phyloP scores from a whole-genome alignment of 1,140 invertebrate genomes.

The Drosophila neocordata region DNA sequence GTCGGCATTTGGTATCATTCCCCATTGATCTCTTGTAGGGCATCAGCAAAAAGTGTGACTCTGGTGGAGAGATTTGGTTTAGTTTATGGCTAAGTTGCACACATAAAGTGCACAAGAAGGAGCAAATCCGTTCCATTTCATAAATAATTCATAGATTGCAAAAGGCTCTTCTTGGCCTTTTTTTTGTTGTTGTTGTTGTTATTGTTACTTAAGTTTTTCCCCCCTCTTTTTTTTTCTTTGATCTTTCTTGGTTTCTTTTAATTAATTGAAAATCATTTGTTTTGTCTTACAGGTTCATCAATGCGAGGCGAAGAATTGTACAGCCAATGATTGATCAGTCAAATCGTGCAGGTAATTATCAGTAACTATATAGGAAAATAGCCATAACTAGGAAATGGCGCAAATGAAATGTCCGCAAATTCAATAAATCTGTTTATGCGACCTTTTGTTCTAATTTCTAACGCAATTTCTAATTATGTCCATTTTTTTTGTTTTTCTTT shows the following conservation, averaged over 20 bases:
- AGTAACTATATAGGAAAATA: slow-evolving; percentile 48
- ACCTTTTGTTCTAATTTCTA: slow-evolving; percentile 29
- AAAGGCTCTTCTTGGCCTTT: no score
- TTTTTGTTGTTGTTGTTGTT: no score
- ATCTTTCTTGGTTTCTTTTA: slow-evolving; percentile 45
- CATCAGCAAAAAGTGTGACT: slow-evolving; percentile 75
- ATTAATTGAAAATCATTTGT: slow-evolving; percentile 51
- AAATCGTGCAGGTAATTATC: slow-evolving; percentile 96
- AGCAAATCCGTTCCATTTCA: slow-evolving; percentile 56
- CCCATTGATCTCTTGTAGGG: slow-evolving; percentile 51
- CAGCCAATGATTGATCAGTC: slow-evolving; percentile 99
- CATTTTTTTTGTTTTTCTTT: slow-evolving; percentile 76
- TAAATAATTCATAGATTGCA: slow-evolving; percentile 72
- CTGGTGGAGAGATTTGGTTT: slow-evolving; percentile 70
- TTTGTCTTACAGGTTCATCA: slow-evolving; percentile 95
- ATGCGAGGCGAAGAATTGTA: slow-evolving; percentile 98
- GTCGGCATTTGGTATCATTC: slow-evolving; percentile 56
- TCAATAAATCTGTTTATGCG: background rate
- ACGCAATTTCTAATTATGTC: slow-evolving; percentile 83
- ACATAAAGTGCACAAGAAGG: slow-evolving; percentile 61
- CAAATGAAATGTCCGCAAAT: slow-evolving; percentile 36
- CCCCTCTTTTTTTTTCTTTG: background rate
- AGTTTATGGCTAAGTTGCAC: slow-evolving; percentile 78
- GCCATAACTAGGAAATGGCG: slow-evolving; percentile 74
- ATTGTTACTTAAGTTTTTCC: background rate